Evolutionary conservation across 2,888 invertebrate genomes (phyloP).

Genomic region (Macaria liturata): DNA sequence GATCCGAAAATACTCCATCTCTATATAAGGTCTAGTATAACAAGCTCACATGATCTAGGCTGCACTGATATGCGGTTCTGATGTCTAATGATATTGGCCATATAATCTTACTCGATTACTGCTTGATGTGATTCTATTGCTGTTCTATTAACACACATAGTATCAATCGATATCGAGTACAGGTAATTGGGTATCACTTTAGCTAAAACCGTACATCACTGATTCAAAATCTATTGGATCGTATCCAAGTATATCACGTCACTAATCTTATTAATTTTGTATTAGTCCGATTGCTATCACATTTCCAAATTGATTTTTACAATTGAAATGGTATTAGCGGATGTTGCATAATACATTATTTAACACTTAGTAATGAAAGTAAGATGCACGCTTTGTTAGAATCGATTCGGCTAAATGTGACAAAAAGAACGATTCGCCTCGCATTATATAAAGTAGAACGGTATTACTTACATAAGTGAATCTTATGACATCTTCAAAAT

Average conservation of each 20-base stretch:
- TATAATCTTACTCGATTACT: conserved; percentile 7
- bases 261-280: conserved; percentile 13
- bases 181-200: too few species aligned
- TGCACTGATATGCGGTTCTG: background rate
- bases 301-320: conserved; percentile 48
- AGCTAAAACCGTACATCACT: too few species aligned
- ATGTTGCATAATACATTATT: conserved; percentile 56
- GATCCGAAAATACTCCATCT: background rate
- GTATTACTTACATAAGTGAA: conserved; percentile 40
- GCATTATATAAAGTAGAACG: conserved; percentile 42
- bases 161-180: background rate
- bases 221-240: too few species aligned
- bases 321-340: conserved; percentile 38
- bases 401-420: conserved; percentile 46
- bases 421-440: conserved; percentile 42
- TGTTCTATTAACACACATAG: conserved; percentile 9
- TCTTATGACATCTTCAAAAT: conserved; percentile 5
- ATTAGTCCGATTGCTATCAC: conserved; percentile 29
- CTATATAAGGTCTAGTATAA: conserved; percentile 6
- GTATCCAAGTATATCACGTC: background rate
- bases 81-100: conserved; percentile 9
- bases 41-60: conserved; percentile 9
- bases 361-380: conserved; percentile 53
- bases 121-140: conserved; percentile 1
- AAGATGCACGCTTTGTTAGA: conserved; percentile 43